Percentiles rank a stretch among this genome's conserved stretches.
phyloP scores from a whole-genome alignment of 2,113 vertebrate species.

The Paratilapia polleni region DNA sequence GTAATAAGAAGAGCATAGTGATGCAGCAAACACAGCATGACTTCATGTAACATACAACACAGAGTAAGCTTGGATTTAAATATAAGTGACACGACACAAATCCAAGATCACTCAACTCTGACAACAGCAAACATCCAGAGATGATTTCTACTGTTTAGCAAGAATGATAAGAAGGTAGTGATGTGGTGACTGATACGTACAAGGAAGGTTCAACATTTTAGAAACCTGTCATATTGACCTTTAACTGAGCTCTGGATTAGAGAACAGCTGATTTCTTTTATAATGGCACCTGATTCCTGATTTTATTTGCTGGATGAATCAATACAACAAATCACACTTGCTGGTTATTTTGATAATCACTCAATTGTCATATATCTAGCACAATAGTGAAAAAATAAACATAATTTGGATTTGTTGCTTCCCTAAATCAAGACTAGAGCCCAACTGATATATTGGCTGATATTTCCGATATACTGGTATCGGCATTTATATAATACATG shows the following conservation, averaged over 20 bases:
- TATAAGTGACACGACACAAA: neutral
- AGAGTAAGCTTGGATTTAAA: neutral
- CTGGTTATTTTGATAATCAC: no score
- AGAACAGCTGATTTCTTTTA: neutral
- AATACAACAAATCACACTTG: neutral
- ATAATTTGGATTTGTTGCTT: no score
- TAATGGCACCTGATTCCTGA: neutral
- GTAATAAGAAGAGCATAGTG: conserved; percentile 37
- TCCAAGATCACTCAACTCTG: neutral
- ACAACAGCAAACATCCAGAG: neutral
- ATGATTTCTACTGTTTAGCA: conserved; percentile 4
- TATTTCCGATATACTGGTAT: no score
- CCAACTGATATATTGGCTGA: no score
- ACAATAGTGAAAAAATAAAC: no score
- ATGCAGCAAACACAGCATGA: conserved; percentile 67
- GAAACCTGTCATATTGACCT: conserved; percentile 15
- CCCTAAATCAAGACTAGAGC: no score
- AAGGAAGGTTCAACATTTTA: conserved; percentile 55
- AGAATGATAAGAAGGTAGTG: neutral
- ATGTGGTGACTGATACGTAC: neutral
- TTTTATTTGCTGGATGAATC: neutral
- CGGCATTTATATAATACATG: no score
- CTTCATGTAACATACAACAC: neutral
- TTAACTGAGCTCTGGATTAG: neutral
- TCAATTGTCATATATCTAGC: neutral